Base-by-base conservation (phyloP, 2,888 invertebrate genomes). In the Antitype chi region DNA sequence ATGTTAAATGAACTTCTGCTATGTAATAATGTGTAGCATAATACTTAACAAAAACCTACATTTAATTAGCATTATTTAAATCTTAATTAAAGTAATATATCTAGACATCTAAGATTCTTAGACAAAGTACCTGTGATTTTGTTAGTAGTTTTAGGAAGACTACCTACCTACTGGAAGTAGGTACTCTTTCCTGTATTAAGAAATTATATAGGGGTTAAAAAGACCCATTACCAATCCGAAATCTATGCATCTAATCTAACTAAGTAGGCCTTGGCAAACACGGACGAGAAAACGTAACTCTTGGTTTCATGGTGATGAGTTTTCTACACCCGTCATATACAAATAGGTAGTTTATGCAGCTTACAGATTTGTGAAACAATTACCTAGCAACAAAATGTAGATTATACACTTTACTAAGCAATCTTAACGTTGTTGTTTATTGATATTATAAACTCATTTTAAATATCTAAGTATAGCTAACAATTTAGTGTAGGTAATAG, bases 61-160 rank as follows among this genome's bases (percentile, higher is more conserved):
- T 70, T 64, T 43, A 53, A 53, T 52, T 71, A 79, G 47, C 32
- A 62, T 76, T 43, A 83, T 23, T 59, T 68, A 15, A 73, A 49
- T 70, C 62, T 81, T 79, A 83, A 70, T 75, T 71, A 75, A 70
- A 53, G 4, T 84, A 53, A 69, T 66, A 38, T 83, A 43, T 4
- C 11, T 28, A 69, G 60, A 32, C 4, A 43, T 62, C 43, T 82
- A 72, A 82, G 76, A 49, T 60, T 64, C 59, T 23, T 70, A 80
- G 53, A 84, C 85, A 84, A 80, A 80, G 81, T 80, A 71, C 76
- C 82, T 84, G 82, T 82, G 82, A 84, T 82, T 83, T 66, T 84
- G 74, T 79, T 76, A 53, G 60, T 78, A 83, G 28, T 15, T 17
- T 57, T 28, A 70, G 38, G 11, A 60, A 72, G 23, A 63, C 23